Evolutionary conservation across 1,140 invertebrate species (phyloP).

Genomic region (Armadillidium nasatum): DNA sequence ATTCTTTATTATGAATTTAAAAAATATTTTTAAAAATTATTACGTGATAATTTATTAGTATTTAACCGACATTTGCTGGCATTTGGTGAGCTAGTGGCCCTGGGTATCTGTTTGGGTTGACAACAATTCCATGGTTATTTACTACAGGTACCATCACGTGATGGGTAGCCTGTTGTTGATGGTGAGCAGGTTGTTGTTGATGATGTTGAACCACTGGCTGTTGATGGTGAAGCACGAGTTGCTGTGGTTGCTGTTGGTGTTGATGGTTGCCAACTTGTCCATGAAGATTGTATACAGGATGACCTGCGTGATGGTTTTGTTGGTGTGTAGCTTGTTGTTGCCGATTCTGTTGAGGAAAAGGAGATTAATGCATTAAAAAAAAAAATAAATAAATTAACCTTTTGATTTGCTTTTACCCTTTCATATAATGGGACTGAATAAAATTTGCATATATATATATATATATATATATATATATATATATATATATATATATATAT

Average conservation of each 20-base stretch:
- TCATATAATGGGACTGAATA: no score
- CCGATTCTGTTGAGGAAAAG: not conserved
- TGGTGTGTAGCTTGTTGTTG: not conserved
- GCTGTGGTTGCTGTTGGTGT: constrained; percentile 2
- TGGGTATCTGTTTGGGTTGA: constrained; percentile 36
- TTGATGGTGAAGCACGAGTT: not conserved
- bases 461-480: no score
- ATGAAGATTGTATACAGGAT: not conserved
- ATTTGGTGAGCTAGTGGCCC: constrained; percentile 31
- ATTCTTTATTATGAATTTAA: no score
- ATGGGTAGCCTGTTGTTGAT: constrained; percentile 12
- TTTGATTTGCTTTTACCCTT: not conserved
- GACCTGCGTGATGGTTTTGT: not conserved
- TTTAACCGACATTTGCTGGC: constrained; percentile 25
- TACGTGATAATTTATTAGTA: not conserved
- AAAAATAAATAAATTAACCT: not conserved
- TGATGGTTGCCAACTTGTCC: constrained; percentile 10
- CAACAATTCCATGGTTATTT: constrained; percentile 31
- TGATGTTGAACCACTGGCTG: not conserved
- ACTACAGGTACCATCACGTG: constrained; percentile 24
- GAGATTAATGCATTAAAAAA: not conserved
- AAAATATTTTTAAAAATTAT: not conserved
- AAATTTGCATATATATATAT: no score
- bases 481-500: no score
- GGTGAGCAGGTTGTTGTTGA: not conserved